Conservation (phyloP, 2,888 invertebrate species). For the Drosophila vallismaia region DNA sequence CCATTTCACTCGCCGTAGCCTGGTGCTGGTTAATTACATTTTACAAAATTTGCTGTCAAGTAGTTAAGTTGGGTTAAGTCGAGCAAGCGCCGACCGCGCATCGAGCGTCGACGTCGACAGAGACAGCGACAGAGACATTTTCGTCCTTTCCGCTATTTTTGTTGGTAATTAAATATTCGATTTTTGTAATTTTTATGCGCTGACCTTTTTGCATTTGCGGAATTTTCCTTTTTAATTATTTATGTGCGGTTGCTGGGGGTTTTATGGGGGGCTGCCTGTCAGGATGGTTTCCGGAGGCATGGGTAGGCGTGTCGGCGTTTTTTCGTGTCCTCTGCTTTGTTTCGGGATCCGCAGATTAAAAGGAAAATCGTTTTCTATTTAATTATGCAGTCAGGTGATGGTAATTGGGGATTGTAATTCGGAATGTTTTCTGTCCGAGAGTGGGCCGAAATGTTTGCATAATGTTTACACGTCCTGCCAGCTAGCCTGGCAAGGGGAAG, state of each 20-base stretch:
- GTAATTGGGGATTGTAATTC: conserved; percentile 71
- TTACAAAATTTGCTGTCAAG: conserved; percentile 82
- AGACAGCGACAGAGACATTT: conserved; percentile 13
- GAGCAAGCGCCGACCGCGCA: conserved; percentile 50
- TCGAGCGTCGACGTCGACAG: conserved; percentile 3
- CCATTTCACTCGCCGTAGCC: conserved; percentile 40
- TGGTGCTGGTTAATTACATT: conserved; percentile 82
- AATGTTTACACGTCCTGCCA: conserved; percentile 33
- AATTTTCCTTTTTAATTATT: conserved; percentile 79
- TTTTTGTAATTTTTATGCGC: conserved; percentile 77
- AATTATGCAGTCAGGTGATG: conserved; percentile 75
- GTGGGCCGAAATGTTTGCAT: conserved; percentile 38
- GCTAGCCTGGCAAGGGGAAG: background rate
- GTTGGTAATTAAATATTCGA: conserved; percentile 80
- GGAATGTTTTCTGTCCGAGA: conserved; percentile 32
- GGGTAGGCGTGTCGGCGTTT: conserved; percentile 14
- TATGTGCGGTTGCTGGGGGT: conserved; percentile 60
- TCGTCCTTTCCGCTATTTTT: conserved; percentile 22
- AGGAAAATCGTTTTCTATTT: conserved; percentile 75
- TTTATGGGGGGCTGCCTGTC: background rate
- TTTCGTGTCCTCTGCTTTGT: conserved; percentile 14
- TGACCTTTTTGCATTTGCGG: conserved; percentile 78
- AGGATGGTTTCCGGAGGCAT: background rate
- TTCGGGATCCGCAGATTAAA: conserved; percentile 65
- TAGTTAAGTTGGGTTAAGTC: conserved; percentile 81